Conservation (phyloP, 2,888 invertebrate genomes). For the Drosophila acutilabella region DNA sequence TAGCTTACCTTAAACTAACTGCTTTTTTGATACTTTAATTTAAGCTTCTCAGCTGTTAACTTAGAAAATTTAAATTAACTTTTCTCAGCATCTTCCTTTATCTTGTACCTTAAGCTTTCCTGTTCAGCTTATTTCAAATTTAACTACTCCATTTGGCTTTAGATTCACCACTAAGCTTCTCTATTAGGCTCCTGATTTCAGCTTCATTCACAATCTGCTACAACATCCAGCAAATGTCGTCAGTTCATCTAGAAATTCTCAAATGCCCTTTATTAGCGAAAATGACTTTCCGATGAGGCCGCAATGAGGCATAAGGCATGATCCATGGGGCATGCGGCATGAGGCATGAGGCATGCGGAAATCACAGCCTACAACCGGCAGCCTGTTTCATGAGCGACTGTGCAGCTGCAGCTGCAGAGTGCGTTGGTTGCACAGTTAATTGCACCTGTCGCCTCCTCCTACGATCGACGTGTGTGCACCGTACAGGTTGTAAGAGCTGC, state of each 20-base stretch:
- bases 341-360: conserved; percentile 60
- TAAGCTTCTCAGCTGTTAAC: too few relatives aligned
- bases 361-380: conserved; percentile 52
- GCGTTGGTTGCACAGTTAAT: conserved; percentile 54
- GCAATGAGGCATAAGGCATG: conserved; percentile 11
- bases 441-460: conserved; percentile 78
- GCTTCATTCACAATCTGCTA: neutral
- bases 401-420: conserved; percentile 28
- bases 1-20: too few relatives aligned
- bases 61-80: too few relatives aligned
- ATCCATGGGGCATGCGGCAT: conserved; percentile 1
- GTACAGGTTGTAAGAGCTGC: conserved; percentile 5
- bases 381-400: conserved; percentile 17
- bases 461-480: conserved; percentile 24
- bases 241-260: conserved; percentile 7
- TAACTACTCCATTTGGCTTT: neutral
- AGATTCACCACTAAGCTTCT: neutral
- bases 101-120: neutral
- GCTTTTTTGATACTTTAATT: too few relatives aligned
- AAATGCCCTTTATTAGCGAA: conserved; percentile 25
- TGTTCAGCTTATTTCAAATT: neutral
- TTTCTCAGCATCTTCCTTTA: too few relatives aligned
- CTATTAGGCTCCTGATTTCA: neutral
- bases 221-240: conserved; percentile 1
- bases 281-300: conserved; percentile 25